Evolutionary conservation across 1,140 invertebrate species (phyloP), one percentile per base, ranked within the genome.

Genomic region (Galleria mellonella): DNA sequence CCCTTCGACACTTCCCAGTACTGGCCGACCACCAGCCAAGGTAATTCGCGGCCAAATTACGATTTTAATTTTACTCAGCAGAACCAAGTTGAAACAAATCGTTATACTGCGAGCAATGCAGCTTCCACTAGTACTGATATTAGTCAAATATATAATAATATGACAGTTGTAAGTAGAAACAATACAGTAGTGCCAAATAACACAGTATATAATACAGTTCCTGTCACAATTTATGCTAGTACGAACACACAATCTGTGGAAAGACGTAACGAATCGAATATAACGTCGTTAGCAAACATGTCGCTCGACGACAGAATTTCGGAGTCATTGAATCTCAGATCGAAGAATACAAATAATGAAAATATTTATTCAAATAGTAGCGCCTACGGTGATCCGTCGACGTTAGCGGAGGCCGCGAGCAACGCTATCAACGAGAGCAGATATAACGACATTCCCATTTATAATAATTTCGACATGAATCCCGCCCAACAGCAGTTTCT

Each of bases 301-400:
- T 84, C 81, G n/a, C 47, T 84, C 33, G 81, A 84, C 46, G 81
- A 84, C 35, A 64, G 70, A 67, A 84, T 83, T 42, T 84, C 81
- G 0, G 76, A 84, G 67, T 83, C 81, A 4, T 42, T 84, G 48
- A 84, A 84, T 71, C 75, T 84, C 51, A 74, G 78, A 65, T 66
- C 72, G 10, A 83, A 78, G 35, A 81, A 81, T 39, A 75, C 67
- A 0, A 82, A 81, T 43, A 62, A 44, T 35, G 73, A 81, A 11
- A 66, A 61, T 33, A 42, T 74, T 37, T 84, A 81, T 33, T 55
- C 63, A 0, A 79, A 81, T 33, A 63, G 48, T 5, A 15, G 13
- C 30, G 15, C 45, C 6, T 51, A 60, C 37, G 58, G 32, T 9
- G 44, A 58, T 1, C 45, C 38, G 1, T 56, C 60, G 0, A 54